Conservation (phyloP, 2,113 vertebrate species). For the Thymallus thymallus region DNA sequence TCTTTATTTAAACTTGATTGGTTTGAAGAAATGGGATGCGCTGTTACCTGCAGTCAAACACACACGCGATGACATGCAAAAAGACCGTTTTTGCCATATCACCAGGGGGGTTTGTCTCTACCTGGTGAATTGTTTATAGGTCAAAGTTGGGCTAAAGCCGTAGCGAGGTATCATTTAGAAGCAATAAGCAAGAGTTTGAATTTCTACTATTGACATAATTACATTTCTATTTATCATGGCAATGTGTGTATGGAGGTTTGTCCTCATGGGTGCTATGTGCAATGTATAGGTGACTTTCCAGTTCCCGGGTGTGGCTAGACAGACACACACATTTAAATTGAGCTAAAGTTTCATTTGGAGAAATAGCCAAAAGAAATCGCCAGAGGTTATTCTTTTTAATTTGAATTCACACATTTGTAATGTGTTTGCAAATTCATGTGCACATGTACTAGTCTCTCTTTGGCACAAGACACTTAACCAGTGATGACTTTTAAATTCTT, state of each 20-base stretch:
- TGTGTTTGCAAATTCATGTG: background rate
- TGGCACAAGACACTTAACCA: no score
- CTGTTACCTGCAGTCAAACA: conserved; percentile 20
- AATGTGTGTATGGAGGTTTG: conserved; percentile 1
- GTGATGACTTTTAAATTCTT: no score
- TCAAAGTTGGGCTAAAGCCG: conserved; percentile 39
- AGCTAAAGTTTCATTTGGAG: no score
- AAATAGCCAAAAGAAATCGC: background rate
- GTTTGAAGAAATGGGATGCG: background rate
- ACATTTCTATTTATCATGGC: conserved; percentile 58
- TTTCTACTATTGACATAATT: conserved; percentile 55
- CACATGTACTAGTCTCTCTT: no score
- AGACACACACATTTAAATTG: conserved; percentile 3
- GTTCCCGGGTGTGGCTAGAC: conserved; percentile 5
- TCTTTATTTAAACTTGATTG: background rate
- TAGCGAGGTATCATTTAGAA: conserved; percentile 45
- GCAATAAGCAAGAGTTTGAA: conserved; percentile 67
- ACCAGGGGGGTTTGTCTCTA: conserved; percentile 35
- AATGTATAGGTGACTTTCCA: conserved; percentile 3
- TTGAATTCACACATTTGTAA: background rate
- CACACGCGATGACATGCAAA: conserved; percentile 22
- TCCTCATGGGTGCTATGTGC: conserved; percentile 44
- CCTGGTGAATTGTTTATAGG: conserved; percentile 54
- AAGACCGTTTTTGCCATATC: conserved; percentile 50
- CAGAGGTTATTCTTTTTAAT: background rate